Conservation (phyloP, 2,888 invertebrate species). For the Anoplius nigerrimus region DNA sequence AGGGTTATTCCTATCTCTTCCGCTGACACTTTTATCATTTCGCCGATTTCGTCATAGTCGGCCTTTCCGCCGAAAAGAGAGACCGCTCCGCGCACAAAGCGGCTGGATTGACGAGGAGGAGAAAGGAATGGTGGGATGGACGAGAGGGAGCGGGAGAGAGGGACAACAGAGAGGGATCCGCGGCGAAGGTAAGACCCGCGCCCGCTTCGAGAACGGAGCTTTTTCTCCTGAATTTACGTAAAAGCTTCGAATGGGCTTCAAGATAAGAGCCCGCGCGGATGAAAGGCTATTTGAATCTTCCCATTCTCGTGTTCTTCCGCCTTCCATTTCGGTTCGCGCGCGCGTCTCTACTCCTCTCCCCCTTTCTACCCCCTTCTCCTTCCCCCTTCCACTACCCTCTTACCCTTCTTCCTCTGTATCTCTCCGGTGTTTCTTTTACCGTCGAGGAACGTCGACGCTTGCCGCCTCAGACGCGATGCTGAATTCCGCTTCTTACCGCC, state of each 20-base stretch:
- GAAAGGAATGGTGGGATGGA: no score
- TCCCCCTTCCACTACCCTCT: neutral
- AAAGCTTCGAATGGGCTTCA: constrained; percentile 37
- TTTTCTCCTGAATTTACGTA: constrained; percentile 44
- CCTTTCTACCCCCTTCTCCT: neutral
- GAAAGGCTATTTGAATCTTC: constrained; percentile 40
- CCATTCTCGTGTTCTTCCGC: constrained; percentile 23
- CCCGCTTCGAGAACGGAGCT: constrained; percentile 18
- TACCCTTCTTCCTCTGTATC: no score
- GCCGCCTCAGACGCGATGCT: neutral
- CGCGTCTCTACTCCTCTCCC: neutral
- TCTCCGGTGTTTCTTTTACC: neutral
- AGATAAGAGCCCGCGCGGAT: constrained; percentile 32
- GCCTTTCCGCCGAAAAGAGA: no score
- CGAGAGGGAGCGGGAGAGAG: no score
- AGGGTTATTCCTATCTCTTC: no score
- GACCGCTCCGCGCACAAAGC: no score
- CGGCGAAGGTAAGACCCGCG: constrained; percentile 19
- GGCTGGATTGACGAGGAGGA: no score
- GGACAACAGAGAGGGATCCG: constrained; percentile 11
- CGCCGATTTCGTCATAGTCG: no score
- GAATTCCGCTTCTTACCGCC: neutral
- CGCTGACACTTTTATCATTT: no score
- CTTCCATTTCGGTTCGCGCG: neutral
- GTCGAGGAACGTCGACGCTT: neutral